Base-by-base conservation (phyloP, 2,888 invertebrate genomes). In the Volucella inflata region DNA sequence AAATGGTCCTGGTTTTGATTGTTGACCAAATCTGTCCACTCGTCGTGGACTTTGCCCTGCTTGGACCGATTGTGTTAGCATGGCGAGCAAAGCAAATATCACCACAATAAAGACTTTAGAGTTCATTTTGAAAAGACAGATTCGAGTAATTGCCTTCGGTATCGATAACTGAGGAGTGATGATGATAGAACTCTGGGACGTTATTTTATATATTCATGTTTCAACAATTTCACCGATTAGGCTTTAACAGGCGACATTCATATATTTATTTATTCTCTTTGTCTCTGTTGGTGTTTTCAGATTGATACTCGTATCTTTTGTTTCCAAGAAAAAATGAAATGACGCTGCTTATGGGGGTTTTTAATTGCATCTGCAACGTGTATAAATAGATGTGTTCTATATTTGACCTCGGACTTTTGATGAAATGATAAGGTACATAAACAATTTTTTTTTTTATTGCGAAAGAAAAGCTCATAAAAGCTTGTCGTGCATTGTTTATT, bases 121-220 rank as follows among this genome's bases (percentile, higher is more conserved):
- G 16, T 59, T 59, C 59, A 59, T 59, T 59, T 59, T 14, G 21
- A 4, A 21, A 21, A 48, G 14, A 12, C 1, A 14, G 48, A 48
- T 48, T 21, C 14, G 59, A 2, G n/a, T n/a, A n/a, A 12, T 17
- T 59, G 16, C 12, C 12, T 59, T 59, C 38, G 14, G 38, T 40
- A 38, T 40, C 11, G 8, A 11, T 16, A 38, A 46, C 2, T 38
- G 36, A 64, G 9, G 17, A 51, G 17, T 65, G 40, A 40, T 67
- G 65, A 21, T 60, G 6, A 21, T 21, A 21, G 6, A 1, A 12
- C n/a, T 21, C 21, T 10, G 17, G 21, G 40, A 10, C 10, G 0
- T 12, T 51, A 21, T 10, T 65, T 65, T 21, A 21, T 21, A 21
- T 2, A 4, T 4, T 12, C 51, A 65, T 46, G 4, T 17, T 40